These are phyloP conservation scores for Coenonympha arcania DNA, from an alignment of 2,888 invertebrate species.

Conservation along the genomic window DNA sequence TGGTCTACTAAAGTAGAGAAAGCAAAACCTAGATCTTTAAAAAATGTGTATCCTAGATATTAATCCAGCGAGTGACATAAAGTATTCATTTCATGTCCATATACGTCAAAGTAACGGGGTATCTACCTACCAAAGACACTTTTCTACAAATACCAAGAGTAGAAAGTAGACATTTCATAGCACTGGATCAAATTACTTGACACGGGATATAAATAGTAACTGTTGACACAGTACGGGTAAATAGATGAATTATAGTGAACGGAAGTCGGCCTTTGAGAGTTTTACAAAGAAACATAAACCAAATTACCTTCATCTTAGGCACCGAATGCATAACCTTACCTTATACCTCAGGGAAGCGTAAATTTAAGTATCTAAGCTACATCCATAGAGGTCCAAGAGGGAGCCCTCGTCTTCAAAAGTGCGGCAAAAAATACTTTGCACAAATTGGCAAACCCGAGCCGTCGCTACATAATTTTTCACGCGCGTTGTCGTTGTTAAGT, in stretches of 20 bases:
- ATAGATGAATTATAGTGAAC: conserved; percentile 24
- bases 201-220: conserved; percentile 15
- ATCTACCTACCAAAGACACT: neutral
- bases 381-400: too few relatives aligned
- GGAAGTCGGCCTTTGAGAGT: conserved; percentile 22
- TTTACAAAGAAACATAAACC: conserved; percentile 19
- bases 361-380: too few relatives aligned
- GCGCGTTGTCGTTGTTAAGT: too few relatives aligned
- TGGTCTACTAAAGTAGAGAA: too few relatives aligned
- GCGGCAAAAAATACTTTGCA: too few relatives aligned
- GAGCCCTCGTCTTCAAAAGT: too few relatives aligned
- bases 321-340: too few relatives aligned
- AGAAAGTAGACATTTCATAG: conserved; percentile 18
- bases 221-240: neutral
- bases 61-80: neutral
- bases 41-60: too few relatives aligned
- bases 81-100: neutral
- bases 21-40: too few relatives aligned
- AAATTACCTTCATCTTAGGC: conserved; percentile 11
- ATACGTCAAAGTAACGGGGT: neutral
- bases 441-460: too few relatives aligned
- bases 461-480: too few relatives aligned
- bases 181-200: conserved; percentile 20
- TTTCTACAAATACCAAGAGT: conserved; percentile 10
- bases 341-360: too few relatives aligned